A percentile compares a stretch with the other conserved stretches of the same genome.
Evolutionary conservation across 2,113 vertebrate genomes (phyloP).

Genomic region (Galemys pyrenaicus): DNA sequence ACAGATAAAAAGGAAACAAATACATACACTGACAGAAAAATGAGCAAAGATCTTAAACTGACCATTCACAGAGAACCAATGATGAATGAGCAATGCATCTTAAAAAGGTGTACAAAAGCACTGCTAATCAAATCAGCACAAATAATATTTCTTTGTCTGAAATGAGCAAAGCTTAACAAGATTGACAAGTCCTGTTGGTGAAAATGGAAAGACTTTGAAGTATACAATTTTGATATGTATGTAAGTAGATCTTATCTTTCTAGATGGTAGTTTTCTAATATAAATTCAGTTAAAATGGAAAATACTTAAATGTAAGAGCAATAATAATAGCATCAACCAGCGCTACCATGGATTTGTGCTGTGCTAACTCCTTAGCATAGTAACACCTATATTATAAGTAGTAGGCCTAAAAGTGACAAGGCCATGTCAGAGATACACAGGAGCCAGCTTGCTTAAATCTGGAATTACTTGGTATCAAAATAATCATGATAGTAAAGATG

Average conservation of each 20-base stretch:
- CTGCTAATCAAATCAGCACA: background rate
- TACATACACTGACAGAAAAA: background rate
- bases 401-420: background rate
- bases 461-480: background rate
- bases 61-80: background rate
- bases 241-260: background rate
- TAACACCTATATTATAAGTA: background rate
- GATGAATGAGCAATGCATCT: background rate
- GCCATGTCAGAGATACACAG: background rate
- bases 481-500: background rate
- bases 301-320: background rate
- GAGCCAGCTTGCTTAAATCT: background rate
- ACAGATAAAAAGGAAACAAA: conserved; percentile 10
- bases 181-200: background rate
- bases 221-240: background rate
- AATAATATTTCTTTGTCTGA: background rate
- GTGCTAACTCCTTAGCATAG: background rate
- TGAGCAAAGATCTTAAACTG: background rate
- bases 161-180: background rate
- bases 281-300: background rate
- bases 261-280: background rate
- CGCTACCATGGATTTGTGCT: background rate
- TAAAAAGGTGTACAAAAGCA: background rate
- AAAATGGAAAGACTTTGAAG: background rate
- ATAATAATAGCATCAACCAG: background rate